Evolutionary conservation across 2,888 invertebrate genomes (phyloP).

Genomic region (Euphydryas editha): DNA sequence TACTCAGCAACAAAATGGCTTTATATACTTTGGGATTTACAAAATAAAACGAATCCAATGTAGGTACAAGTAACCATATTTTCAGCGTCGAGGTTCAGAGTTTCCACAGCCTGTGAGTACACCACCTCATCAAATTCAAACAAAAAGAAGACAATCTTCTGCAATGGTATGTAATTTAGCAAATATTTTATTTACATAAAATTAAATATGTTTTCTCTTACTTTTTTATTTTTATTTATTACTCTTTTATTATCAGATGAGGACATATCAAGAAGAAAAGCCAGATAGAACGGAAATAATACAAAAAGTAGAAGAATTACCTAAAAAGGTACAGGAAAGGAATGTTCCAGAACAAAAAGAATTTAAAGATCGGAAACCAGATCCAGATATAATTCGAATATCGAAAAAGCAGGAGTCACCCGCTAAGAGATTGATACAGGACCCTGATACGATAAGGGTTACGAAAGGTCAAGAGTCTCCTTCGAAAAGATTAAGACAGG

Average conservation of each 20-base stretch:
- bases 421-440: constrained; percentile 55
- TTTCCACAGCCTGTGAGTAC: constrained; percentile 77
- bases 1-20: too few species aligned
- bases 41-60: too few species aligned
- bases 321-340: constrained; percentile 37
- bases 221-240: background rate
- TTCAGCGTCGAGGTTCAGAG: constrained; percentile 76
- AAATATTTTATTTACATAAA: background rate
- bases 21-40: too few species aligned
- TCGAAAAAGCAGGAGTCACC: constrained; percentile 70
- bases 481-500: constrained; percentile 72
- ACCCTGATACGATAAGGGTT: constrained; percentile 74
- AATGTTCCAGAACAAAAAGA: constrained; percentile 49
- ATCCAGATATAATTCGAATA: constrained; percentile 74
- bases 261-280: constrained; percentile 68
- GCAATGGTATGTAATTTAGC: constrained; percentile 59
- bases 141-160: constrained; percentile 72
- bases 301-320: constrained; percentile 54
- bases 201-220: background rate
- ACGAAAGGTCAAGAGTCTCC: constrained; percentile 72
- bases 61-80: background rate
- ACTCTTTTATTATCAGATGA: constrained; percentile 53
- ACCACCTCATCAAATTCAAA: constrained; percentile 67
- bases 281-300: constrained; percentile 56
- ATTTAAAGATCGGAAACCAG: constrained; percentile 66